Evolutionary conservation across 2,797 vertebrate genomes (phyloP).

Genomic region (Novumbra hubbsi): DNA sequence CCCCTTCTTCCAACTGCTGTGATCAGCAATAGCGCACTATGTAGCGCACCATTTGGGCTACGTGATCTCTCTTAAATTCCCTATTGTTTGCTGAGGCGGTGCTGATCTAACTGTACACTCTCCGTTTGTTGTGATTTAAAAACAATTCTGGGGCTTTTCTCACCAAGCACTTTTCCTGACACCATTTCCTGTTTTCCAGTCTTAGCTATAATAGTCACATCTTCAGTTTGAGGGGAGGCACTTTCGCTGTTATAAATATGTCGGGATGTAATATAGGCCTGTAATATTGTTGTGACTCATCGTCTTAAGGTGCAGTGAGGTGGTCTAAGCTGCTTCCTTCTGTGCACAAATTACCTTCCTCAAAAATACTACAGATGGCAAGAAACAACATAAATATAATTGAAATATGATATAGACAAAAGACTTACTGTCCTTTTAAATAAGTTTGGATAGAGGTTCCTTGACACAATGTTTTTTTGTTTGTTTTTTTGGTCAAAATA

Average conservation of each 20-base stretch:
- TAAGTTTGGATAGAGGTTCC: too few relatives aligned
- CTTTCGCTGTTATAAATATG: neutral
- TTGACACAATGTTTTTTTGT: too few relatives aligned
- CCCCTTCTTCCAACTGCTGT: neutral
- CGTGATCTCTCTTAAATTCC: neutral
- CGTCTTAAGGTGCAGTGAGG: too few relatives aligned
- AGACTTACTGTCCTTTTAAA: too few relatives aligned
- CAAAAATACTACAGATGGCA: too few relatives aligned
- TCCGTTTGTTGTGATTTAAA: neutral
- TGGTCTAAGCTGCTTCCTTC: too few relatives aligned
- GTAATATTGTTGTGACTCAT: too few relatives aligned
- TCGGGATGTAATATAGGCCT: too few relatives aligned
- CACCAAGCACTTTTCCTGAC: neutral
- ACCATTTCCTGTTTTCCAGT: neutral
- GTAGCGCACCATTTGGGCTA: neutral
- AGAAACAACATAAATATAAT: too few relatives aligned
- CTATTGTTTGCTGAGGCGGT: neutral
- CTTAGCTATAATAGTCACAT: neutral
- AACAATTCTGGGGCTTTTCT: neutral
- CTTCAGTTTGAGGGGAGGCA: neutral
- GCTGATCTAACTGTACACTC: neutral
- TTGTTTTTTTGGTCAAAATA: too few relatives aligned
- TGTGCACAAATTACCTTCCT: too few relatives aligned
- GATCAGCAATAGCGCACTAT: neutral
- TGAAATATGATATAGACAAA: too few relatives aligned